phyloP scores from a whole-genome alignment of 1,140 invertebrate genomes.

The Megalonaias nervosa region DNA sequence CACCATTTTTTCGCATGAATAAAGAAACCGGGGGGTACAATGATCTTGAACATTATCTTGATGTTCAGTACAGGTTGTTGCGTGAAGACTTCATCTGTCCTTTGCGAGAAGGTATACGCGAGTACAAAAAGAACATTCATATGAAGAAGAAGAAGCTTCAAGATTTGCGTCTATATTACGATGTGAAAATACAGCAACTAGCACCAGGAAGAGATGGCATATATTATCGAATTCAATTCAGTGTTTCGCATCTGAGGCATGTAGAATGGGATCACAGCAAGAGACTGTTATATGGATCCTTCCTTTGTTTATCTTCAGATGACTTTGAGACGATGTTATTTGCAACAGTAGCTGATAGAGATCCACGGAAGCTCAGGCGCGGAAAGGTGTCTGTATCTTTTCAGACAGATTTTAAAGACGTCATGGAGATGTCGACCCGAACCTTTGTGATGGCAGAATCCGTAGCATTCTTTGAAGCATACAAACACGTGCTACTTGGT shows the following conservation, averaged over 20 bases:
- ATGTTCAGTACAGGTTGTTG: slow-evolving; percentile 83
- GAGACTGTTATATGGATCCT: slow-evolving; percentile 79
- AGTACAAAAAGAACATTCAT: slow-evolving; percentile 22
- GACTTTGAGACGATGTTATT: slow-evolving; percentile 79
- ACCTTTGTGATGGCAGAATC: slow-evolving; percentile 69
- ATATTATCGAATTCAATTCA: slow-evolving; percentile 39
- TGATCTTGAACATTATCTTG: slow-evolving; percentile 81
- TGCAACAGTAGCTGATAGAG: slow-evolving; percentile 77
- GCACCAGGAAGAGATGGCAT: slow-evolving; percentile 16
- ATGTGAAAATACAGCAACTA: slow-evolving; percentile 27
- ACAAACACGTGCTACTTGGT: slow-evolving; percentile 68
- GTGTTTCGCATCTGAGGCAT: slow-evolving; percentile 32
- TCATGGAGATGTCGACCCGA: background rate
- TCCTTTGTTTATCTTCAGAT: slow-evolving; percentile 79
- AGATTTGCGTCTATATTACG: slow-evolving; percentile 39
- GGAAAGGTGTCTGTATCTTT: slow-evolving; percentile 62
- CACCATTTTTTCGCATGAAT: slow-evolving; percentile 76
- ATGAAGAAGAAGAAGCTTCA: slow-evolving; percentile 22
- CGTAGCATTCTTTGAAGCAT: slow-evolving; percentile 72
- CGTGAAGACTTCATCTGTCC: slow-evolving; percentile 78
- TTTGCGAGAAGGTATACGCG: slow-evolving; percentile 62
- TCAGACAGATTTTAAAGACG: slow-evolving; percentile 1
- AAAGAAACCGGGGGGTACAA: slow-evolving; percentile 76
- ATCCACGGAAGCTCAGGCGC: slow-evolving; percentile 49
- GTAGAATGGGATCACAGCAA: slow-evolving; percentile 70